Conservation (phyloP, 2,888 invertebrate genomes). For the Deilephila elpenor region DNA sequence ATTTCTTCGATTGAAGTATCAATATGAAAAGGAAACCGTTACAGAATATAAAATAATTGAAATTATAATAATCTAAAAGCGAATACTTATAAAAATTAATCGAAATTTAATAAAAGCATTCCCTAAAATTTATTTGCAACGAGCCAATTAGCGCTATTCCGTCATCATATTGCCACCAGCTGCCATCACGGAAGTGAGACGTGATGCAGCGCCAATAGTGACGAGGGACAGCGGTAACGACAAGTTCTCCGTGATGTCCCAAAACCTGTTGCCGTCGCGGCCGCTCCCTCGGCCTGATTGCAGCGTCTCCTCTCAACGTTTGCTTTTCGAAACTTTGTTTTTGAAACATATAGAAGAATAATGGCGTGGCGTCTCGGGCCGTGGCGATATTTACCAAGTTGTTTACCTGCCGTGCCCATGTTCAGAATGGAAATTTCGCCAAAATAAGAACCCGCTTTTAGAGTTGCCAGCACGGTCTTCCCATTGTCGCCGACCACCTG, state of each 20-base stretch:
- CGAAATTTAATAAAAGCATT: slow-evolving; percentile 66
- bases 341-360: slow-evolving; percentile 74
- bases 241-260: slow-evolving; percentile 72
- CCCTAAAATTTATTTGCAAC: slow-evolving; percentile 56
- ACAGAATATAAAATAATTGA: slow-evolving; percentile 59
- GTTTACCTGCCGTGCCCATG: slow-evolving; percentile 99
- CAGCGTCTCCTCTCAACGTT: slow-evolving; percentile 83
- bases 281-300: slow-evolving; percentile 84
- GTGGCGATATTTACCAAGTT: slow-evolving; percentile 95
- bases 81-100: slow-evolving; percentile 55
- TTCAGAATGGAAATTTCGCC: slow-evolving; percentile 99
- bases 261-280: slow-evolving; percentile 79
- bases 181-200: neutral
- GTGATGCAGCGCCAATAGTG: slow-evolving; percentile 32
- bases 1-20: slow-evolving; percentile 62
- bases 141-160: slow-evolving; percentile 63
- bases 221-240: slow-evolving; percentile 57
- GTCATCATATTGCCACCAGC: slow-evolving; percentile 44
- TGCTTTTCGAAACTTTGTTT: slow-evolving; percentile 77
- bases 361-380: slow-evolving; percentile 85
- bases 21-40: slow-evolving; percentile 61
- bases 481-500: slow-evolving; percentile 98
- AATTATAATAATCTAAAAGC: slow-evolving; percentile 60
- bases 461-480: slow-evolving; percentile 97
- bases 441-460: slow-evolving; percentile 99